Evolutionary conservation across 2,888 invertebrate genomes (phyloP), one percentile per base, ranked within the genome.

Genomic region (Drosophila putrida): DNA sequence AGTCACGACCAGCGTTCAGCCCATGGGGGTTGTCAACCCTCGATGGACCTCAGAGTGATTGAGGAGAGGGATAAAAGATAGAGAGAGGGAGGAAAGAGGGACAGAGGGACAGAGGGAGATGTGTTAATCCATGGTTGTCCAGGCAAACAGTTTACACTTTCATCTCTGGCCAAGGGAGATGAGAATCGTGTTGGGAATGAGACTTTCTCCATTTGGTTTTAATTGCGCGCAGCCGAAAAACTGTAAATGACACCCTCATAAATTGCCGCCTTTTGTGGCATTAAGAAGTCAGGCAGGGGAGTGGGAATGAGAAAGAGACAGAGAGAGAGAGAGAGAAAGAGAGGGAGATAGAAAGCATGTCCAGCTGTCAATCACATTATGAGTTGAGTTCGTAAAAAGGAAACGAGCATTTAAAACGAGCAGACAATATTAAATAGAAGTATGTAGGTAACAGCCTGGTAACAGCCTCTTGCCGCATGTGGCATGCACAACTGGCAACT

Each of bases 241-340:
- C 60, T 78, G 83, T 74, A 79, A 82, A 20, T 54, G 70, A 88
- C 82, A 80, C 85, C 89, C 86, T 50, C 83, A 89, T 85, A 83
- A 86, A 78, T 83, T 71, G 65, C 41, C 58, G 66, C 61, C 66
- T 57, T 51, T 65, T 39, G 50, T 66, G 71, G 50, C 57, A 75
- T 33, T 57, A 60, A 57, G 43, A 63, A 38, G 69, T 51, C 55
- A 53, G 20, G 28, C 6, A 31, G 31, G 8, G 31, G 6, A 9
- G 31, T 1, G 31, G 31, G 31, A 8, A 8, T 5, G 28, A 27
- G 6, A 15, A 31, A 28, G n/a, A 13, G 28, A 36, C 4, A 13
- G 28, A 53, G n/a, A 4, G 4, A 5, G 10, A 4, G 13, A 9
- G 25, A 6, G 38, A 13, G 8, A 4, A 4, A 27, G 20, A 2